Evolutionary conservation across 2,797 vertebrate genomes (phyloP).

Genomic region (Lepus townsendii): DNA sequence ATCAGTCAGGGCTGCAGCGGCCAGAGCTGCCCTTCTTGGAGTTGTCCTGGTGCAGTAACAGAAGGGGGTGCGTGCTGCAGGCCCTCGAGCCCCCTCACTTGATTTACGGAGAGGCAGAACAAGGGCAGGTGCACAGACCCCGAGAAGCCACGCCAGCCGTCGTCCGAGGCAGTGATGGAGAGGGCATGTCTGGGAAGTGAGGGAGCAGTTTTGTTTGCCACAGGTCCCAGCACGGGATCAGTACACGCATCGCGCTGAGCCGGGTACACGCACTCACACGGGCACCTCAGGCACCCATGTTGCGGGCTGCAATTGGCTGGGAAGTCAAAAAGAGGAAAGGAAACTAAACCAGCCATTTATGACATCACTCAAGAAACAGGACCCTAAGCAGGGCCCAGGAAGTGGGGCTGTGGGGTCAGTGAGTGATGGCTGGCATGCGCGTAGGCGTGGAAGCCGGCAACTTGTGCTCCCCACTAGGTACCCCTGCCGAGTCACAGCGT

Average conservation of each 20-base stretch:
- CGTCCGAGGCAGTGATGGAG: background rate
- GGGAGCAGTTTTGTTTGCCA: background rate
- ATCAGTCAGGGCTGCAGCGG: too few species aligned
- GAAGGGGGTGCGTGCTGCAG: too few species aligned
- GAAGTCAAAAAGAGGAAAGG: background rate
- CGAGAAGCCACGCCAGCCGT: background rate
- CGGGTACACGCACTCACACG: too few species aligned
- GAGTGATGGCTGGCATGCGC: background rate
- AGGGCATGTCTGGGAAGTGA: background rate
- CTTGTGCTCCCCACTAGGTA: accelerated
- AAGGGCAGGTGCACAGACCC: background rate
- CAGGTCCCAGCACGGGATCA: background rate
- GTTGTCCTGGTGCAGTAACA: background rate
- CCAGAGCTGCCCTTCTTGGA: background rate
- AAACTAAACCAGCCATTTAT: background rate
- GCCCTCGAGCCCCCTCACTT: background rate
- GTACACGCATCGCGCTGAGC: background rate
- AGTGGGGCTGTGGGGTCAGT: background rate
- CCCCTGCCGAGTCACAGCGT: background rate
- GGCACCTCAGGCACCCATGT: too few species aligned
- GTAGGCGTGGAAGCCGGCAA: background rate
- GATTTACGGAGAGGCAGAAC: background rate
- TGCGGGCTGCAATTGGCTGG: background rate
- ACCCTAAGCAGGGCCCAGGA: background rate
- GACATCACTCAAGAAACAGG: background rate